Conservation (phyloP, 2,113 vertebrate genomes). For the Epinephelus fuscoguttatus region DNA sequence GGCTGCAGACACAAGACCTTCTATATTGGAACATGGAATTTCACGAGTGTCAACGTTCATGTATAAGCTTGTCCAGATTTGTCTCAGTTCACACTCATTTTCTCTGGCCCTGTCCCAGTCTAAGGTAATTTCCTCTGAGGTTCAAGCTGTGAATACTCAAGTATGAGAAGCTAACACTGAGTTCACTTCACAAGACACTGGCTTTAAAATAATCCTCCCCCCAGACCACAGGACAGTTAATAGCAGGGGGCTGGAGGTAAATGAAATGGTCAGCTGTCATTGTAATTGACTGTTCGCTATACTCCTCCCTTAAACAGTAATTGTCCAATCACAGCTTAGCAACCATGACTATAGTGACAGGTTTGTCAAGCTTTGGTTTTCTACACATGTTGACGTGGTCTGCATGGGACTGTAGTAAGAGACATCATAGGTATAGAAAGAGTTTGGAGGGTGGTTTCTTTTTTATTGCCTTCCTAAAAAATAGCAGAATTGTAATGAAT, state of each 20-base stretch:
- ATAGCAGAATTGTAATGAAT: background rate
- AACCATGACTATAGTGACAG: no score
- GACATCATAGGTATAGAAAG: background rate
- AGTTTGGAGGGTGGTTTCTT: background rate
- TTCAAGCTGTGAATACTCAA: conserved; percentile 10
- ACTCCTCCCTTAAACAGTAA: background rate
- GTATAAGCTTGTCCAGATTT: conserved; percentile 11
- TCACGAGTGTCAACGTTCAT: background rate
- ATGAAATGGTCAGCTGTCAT: background rate
- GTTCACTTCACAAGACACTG: conserved; percentile 15
- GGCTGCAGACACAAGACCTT: background rate
- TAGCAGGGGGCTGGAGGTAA: no score
- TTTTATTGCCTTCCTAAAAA: background rate
- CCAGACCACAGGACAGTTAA: background rate
- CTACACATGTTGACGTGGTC: background rate
- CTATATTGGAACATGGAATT: background rate
- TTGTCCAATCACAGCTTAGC: no score
- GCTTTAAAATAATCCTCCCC: conserved; percentile 10
- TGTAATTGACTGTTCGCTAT: background rate
- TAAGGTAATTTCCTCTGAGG: background rate
- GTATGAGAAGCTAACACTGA: conserved; percentile 7
- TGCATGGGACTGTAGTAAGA: background rate
- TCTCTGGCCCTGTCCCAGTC: background rate
- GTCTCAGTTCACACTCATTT: conserved; percentile 1
- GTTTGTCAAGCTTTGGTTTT: background rate